Base-by-base conservation (phyloP, 2,797 vertebrate species). In the Myripristis jacobus region DNA sequence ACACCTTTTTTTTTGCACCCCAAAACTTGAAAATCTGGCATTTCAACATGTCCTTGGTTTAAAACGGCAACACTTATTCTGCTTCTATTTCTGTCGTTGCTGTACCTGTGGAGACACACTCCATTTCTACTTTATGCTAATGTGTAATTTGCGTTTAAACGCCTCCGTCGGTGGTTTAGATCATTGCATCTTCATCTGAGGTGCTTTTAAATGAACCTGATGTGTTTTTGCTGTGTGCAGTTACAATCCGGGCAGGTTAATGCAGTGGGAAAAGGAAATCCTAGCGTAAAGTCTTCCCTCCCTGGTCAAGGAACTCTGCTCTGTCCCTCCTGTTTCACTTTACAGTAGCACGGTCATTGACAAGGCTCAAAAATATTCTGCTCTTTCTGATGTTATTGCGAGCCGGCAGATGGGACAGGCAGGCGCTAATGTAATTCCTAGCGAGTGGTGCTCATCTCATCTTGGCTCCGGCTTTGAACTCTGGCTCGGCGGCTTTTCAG, bases 401-500 rank as follows among this genome's bases (percentile, higher is more conserved):
- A 80, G 78, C 75, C 34, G 51, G 57, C 84, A 80, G 75, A 74
- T 12, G 81, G 89, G 73, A 83, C 79, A 71, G 76, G 68, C 74
- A 58, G 75, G 59, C 82, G 9, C 81, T 88, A 91, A 87, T 89
- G 89, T 82, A 83, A 90, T 91, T 90, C 91, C 89, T 84, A n/a
- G 18, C 60, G 72, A 88, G 81, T 76, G 76, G 61, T 16, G 82
- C 88, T 89, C 91, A 79, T 91, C 90, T 91, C 90, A 91, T 91
- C 88, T 81, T 76, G 79, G 81, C 83, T 87, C 65, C 70, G 65
- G 89, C 90, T 92, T 92, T 92, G 92, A 93, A 92, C 92, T 91
- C 84, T 73, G 44, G 83, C 83, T 91, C 43, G 29, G 73, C 77
- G 47, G 81, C 80, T 84, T 85, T 83, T 41, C 69, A 73, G 79